Percentiles rank a stretch among this genome's conserved stretches.
phyloP scores from a whole-genome alignment of 2,113 vertebrate genomes.

The Amazona vittata region DNA sequence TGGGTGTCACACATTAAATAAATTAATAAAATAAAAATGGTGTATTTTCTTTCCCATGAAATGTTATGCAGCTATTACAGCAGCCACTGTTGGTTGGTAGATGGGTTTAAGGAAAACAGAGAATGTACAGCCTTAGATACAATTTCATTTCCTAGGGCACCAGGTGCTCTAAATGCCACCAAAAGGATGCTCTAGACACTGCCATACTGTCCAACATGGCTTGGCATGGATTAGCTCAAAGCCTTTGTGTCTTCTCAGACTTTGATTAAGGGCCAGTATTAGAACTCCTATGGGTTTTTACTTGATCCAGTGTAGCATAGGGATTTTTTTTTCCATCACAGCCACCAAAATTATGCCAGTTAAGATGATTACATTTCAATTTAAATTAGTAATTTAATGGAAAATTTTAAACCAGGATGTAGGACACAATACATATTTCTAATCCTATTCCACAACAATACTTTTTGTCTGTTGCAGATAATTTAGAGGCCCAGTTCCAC shows the following conservation, averaged over 20 bases:
- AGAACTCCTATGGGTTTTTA: slow-evolving; percentile 76
- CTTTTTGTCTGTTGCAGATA: slow-evolving; percentile 48
- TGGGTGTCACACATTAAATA: slow-evolving; percentile 14
- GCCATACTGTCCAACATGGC: slow-evolving; percentile 71
- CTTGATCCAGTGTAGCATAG: slow-evolving; percentile 65
- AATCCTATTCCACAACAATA: slow-evolving; percentile 27
- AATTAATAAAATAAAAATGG: slow-evolving; percentile 33
- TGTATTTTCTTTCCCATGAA: not conserved
- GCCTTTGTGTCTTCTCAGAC: slow-evolving; percentile 78
- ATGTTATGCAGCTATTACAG: slow-evolving; percentile 35
- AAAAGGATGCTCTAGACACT: slow-evolving; percentile 80
- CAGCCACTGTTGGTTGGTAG: slow-evolving; percentile 11
- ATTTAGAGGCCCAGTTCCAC: not conserved
- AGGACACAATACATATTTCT: slow-evolving; percentile 24
- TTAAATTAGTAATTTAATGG: slow-evolving; percentile 81
- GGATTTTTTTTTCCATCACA: slow-evolving; percentile 43
- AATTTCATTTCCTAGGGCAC: slow-evolving; percentile 69
- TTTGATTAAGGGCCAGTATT: slow-evolving; percentile 80
- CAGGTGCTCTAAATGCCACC: slow-evolving; percentile 81
- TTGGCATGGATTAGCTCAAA: slow-evolving; percentile 78
- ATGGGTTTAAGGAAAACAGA: slow-evolving; percentile 18
- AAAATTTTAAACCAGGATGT: slow-evolving; percentile 66
- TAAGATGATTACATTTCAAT: slow-evolving; percentile 81
- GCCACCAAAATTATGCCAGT: slow-evolving; percentile 79
- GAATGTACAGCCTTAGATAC: slow-evolving; percentile 43